Conservation (phyloP, 2,797 vertebrate genomes). For the Serranus cabrilla region DNA sequence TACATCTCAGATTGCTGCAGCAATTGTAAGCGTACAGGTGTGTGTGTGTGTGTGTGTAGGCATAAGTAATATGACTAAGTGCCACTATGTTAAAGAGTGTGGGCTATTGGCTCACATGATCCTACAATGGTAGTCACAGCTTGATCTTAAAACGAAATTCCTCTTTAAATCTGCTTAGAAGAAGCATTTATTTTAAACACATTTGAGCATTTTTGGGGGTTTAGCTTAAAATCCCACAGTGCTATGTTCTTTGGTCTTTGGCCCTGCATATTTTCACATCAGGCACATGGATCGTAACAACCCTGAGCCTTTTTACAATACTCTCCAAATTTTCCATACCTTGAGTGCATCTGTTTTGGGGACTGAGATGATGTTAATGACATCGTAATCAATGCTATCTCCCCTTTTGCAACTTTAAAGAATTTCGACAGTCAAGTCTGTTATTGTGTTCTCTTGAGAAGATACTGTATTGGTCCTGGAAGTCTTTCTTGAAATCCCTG, state of each 20-base stretch:
- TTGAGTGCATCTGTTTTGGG: not conserved
- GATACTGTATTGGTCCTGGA: constrained; percentile 33
- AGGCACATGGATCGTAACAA: constrained; percentile 25
- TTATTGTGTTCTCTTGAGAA: constrained; percentile 31
- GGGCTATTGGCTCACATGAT: constrained; percentile 35
- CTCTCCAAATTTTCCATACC: too few relatives aligned
- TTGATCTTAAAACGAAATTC: constrained; percentile 31
- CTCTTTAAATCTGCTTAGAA: constrained; percentile 43
- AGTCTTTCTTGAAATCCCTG: constrained; percentile 44
- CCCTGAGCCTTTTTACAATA: not conserved
- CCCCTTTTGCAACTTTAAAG: not conserved
- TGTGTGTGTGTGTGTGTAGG: constrained; percentile 12
- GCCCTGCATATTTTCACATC: constrained; percentile 8
- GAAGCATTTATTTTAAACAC: constrained; percentile 11
- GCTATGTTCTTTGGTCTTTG: not conserved
- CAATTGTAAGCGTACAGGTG: not conserved
- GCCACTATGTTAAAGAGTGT: constrained; percentile 32
- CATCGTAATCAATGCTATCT: not conserved
- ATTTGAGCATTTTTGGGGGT: constrained; percentile 44
- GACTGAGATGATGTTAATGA: not conserved
- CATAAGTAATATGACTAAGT: constrained; percentile 43
- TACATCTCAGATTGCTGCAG: constrained; percentile 12
- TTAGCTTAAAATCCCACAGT: constrained; percentile 20
- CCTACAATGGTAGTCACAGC: not conserved
- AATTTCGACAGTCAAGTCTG: constrained; percentile 3